Percentiles rank a stretch among this genome's conserved stretches.
Evolutionary conservation across 2,797 vertebrate species (phyloP).

Genomic region (Spondyliosoma cantharus): DNA sequence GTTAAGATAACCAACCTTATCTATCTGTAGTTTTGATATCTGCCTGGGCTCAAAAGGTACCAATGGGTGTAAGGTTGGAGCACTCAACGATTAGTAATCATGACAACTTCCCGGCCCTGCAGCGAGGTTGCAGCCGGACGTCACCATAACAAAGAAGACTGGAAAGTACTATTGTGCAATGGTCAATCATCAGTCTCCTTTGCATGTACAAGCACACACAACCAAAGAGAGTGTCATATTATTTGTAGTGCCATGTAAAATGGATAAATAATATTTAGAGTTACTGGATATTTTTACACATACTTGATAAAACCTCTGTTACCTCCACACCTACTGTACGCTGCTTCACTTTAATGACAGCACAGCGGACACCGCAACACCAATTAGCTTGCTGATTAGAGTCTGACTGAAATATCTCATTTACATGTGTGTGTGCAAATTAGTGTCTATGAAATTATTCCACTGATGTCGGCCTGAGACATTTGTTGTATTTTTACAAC

Average conservation of each 20-base stretch:
- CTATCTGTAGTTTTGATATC: not conserved
- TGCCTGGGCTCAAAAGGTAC: not conserved
- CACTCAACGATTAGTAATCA: not conserved
- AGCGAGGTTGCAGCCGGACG: not conserved
- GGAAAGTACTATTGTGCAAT: not conserved
- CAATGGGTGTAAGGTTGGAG: not conserved
- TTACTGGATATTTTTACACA: no score
- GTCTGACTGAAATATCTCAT: not conserved
- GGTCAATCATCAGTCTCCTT: not conserved
- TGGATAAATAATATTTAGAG: no score
- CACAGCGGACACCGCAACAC: constrained; percentile 2
- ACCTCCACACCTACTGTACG: not conserved
- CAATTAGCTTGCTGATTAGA: constrained; percentile 5
- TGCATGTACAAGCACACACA: not conserved
- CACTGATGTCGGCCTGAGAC: not conserved
- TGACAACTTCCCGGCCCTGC: not conserved
- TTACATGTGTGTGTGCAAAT: not conserved
- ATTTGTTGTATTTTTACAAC: not conserved
- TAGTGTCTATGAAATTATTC: not conserved
- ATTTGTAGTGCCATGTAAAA: no score
- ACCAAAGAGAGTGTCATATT: no score
- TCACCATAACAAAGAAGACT: not conserved
- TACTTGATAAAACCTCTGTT: not conserved
- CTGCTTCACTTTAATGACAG: constrained; percentile 8
- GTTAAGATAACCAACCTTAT: not conserved